Percentiles rank a stretch among this genome's conserved stretches.
These are phyloP conservation scores for zebrafish (Danio rerio) DNA, from an alignment of 2,113 vertebrate genomes.

Conservation along the genomic window DNA sequence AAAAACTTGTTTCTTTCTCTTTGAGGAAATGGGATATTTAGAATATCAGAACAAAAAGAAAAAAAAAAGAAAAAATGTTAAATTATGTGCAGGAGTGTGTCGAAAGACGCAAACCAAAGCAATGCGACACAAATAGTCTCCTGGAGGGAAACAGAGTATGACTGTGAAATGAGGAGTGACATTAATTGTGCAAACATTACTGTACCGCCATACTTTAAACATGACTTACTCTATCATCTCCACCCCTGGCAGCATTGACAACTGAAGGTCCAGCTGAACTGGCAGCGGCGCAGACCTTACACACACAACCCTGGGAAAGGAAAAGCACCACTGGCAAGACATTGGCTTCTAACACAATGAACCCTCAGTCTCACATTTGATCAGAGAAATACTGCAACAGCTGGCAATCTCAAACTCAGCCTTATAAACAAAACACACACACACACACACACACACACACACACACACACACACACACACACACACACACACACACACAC, in stretches of 20 bases:
- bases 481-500: background rate
- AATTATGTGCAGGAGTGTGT: background rate
- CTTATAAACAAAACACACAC: background rate
- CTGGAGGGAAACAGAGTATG: background rate
- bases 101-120: constrained; percentile 1
- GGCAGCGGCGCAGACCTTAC: background rate
- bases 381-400: constrained; percentile 44
- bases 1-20: background rate
- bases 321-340: constrained; percentile 41
- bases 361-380: constrained; percentile 29
- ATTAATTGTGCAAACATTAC: background rate
- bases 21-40: background rate
- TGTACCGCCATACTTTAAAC: background rate
- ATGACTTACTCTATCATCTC: background rate
- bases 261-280: constrained; percentile 10
- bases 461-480: constrained; percentile 6
- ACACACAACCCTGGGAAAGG: constrained; percentile 14
- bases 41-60: background rate
- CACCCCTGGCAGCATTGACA: background rate
- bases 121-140: background rate
- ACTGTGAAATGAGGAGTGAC: constrained; percentile 3
- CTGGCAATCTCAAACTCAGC: constrained; percentile 41
- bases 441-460: background rate
- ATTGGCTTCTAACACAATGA: constrained; percentile 32
- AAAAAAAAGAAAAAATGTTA: background rate